Conservation (phyloP, 2,113 vertebrate species). For the Serilophus lunatus region DNA sequence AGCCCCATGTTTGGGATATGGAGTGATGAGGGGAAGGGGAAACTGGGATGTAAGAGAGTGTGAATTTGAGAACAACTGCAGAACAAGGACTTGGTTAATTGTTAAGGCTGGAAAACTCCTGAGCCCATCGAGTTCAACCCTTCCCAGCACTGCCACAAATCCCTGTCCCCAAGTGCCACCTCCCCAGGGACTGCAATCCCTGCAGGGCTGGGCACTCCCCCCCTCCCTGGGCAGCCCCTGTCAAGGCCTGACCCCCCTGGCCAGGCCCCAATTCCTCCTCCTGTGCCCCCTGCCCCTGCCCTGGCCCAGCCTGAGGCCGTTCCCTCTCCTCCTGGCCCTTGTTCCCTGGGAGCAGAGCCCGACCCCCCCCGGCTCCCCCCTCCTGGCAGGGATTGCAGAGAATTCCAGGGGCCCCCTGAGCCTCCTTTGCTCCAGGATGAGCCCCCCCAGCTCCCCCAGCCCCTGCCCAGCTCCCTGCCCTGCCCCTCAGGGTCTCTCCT, state of each 20-base stretch:
- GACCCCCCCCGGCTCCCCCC: no score
- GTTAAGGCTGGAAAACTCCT: neutral
- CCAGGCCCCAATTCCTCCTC: no score
- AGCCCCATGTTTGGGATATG: neutral
- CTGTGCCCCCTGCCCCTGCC: no score
- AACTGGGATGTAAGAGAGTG: rapidly evolving
- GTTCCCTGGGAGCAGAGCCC: no score
- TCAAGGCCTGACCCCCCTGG: neutral
- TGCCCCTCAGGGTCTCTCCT: neutral
- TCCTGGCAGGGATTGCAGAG: no score
- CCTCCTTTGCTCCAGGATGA: no score
- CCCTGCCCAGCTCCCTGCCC: neutral
- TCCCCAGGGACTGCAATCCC: neutral
- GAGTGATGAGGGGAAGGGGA: rapidly evolving
- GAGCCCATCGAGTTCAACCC: neutral
- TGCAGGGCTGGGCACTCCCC: no score
- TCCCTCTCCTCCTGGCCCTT: no score
- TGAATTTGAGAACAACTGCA: neutral
- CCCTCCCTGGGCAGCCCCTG: neutral
- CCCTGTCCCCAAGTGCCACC: neutral
- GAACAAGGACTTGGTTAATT: neutral
- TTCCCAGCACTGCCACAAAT: neutral
- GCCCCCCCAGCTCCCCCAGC: no score
- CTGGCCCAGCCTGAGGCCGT: no score
- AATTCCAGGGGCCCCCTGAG: no score